Evolutionary conservation across 2,113 vertebrate genomes (phyloP), one percentile per base, ranked within the genome.

Genomic region (Agelaius tricolor): DNA sequence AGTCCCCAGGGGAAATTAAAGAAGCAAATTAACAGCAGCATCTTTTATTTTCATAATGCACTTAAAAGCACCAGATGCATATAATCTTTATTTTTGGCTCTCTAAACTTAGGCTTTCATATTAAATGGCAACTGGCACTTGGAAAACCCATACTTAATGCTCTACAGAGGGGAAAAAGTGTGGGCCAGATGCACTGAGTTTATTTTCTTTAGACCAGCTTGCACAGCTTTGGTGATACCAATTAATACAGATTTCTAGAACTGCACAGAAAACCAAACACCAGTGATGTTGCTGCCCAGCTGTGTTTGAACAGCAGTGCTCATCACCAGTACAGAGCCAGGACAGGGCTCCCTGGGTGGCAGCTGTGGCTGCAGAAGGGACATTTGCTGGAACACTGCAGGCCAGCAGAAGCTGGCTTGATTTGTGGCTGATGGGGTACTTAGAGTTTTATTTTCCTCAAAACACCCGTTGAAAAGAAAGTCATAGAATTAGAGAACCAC

Each of bases 61-160:
- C n/a, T 91, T 78, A 68, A 84, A 84, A 82, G n/a, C 31, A 85
- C 75, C 67, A 90, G 75, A 83, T 91, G 91, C 49, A n/a, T 28
- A 37, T 54, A 27, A 75, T 73, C 76, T 76, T 90, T 66, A 57
- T 37, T 87, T 90, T 91, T 90, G 74, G 41, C 62, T 87, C 37
- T 78, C 66, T 37, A 37, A 68, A 68, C 58, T 57, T 61, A 44
- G 31, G 9, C 16, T 90, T 84, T 39, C 59, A 20, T 47, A 61
- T 82, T 52, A 78, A 84, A 84, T 52, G 15, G 35, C 66, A 90
- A 43, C 39, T 43, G 78, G 78, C 54, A 41, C 54, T 76, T 49
- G 51, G 54, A 85, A 73, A 85, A 27, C 15, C 52, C n/a, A 6
- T 75, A 71, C 46, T 72, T 59, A 72, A 20, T 30, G 33, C 15